These are phyloP conservation scores for Platypus cylindrus DNA, from an alignment of 2,888 invertebrate species.

Conservation along the genomic window DNA sequence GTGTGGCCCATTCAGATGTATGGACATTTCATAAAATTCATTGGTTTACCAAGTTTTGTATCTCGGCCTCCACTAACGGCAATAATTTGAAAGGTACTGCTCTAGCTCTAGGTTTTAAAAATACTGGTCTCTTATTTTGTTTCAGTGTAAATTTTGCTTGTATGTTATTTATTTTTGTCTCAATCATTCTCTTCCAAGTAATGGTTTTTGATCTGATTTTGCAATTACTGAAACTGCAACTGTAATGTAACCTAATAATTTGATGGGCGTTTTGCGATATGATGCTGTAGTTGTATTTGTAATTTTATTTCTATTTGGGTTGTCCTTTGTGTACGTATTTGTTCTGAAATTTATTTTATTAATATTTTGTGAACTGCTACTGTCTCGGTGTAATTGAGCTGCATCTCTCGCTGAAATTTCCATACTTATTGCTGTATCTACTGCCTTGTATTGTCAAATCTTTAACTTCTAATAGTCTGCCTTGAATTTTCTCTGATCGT, in stretches of 20 bases:
- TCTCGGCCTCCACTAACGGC: conserved; percentile 11
- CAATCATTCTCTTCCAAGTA: neutral
- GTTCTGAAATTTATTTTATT: too few species aligned
- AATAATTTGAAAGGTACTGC: conserved; percentile 9
- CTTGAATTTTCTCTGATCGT: too few species aligned
- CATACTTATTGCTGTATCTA: conserved; percentile 2
- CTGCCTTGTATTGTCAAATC: conserved; percentile 18
- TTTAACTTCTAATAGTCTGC: conserved; percentile 19
- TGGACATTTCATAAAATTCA: conserved; percentile 14
- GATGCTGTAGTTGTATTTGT: too few species aligned
- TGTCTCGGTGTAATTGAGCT: conserved; percentile 15
- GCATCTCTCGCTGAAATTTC: conserved; percentile 18
- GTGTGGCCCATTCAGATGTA: conserved; percentile 14
- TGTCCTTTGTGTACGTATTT: too few species aligned
- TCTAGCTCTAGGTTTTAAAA: too few species aligned
- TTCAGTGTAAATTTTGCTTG: neutral
- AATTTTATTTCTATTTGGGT: too few species aligned
- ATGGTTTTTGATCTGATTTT: neutral
- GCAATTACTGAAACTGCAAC: neutral
- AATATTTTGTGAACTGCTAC: neutral
- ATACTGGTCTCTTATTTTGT: neutral
- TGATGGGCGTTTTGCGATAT: neutral
- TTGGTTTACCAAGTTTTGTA: conserved; percentile 9
- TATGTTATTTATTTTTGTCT: neutral
- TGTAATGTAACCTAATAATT: neutral